Evolutionary conservation across 2,797 vertebrate species (phyloP).

Genomic region (Sebastiscus albofasciatus): DNA sequence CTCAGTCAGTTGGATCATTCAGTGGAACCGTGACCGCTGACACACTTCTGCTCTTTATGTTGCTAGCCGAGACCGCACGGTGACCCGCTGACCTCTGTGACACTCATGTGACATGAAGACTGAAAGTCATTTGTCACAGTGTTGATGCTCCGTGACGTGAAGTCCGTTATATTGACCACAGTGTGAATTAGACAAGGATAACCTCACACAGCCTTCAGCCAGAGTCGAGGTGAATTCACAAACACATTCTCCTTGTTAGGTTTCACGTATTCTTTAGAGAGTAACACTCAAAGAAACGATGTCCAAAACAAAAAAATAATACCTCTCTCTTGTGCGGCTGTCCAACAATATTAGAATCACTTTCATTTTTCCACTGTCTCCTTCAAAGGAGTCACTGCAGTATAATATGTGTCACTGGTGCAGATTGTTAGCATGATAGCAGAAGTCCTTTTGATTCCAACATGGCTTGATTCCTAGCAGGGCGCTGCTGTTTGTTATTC

Average conservation of each 20-base stretch:
- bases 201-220: background rate
- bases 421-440: conserved; percentile 47
- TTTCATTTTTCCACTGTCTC: conserved; percentile 18
- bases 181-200: background rate
- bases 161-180: background rate
- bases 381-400: conserved; percentile 36
- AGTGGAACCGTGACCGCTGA: conserved; percentile 6
- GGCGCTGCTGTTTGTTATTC: conserved; percentile 47
- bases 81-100: conserved; percentile 30
- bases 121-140: conserved; percentile 11
- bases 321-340: conserved; percentile 24
- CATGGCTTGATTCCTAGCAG: conserved; percentile 22
- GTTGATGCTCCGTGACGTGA: conserved; percentile 5
- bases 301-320: conserved; percentile 9
- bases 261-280: conserved; percentile 13
- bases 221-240: conserved; percentile 20
- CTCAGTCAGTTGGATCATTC: background rate
- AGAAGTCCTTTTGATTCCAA: conserved; percentile 54
- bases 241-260: conserved; percentile 8
- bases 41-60: conserved; percentile 2
- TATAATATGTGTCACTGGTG: conserved; percentile 22
- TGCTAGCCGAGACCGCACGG: background rate
- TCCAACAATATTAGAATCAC: conserved; percentile 42
- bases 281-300: conserved; percentile 14
- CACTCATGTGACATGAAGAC: conserved; percentile 31